Conservation (phyloP, 2,888 invertebrate genomes). For the Rhagonycha lutea region DNA sequence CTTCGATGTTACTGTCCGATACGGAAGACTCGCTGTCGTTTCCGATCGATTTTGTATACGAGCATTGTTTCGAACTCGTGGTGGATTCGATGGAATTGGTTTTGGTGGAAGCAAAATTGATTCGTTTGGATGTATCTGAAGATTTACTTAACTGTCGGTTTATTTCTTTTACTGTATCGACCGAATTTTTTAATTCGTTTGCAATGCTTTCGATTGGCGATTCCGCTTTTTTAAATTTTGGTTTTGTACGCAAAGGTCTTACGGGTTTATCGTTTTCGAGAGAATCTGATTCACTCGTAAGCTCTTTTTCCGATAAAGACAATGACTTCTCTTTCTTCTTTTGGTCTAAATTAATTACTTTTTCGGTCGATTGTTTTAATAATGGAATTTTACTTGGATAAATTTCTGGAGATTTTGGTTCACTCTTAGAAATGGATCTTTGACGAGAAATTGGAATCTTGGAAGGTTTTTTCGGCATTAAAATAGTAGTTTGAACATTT, state of each 20-base stretch:
- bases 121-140: slow-evolving; percentile 16
- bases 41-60: slow-evolving; percentile 54
- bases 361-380: not conserved
- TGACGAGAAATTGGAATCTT: slow-evolving; percentile 51
- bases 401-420: slow-evolving; percentile 39
- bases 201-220: slow-evolving; percentile 35
- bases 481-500: slow-evolving; percentile 42
- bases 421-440: slow-evolving; percentile 43
- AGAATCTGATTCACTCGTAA: slow-evolving; percentile 15
- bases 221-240: not conserved
- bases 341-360: not conserved
- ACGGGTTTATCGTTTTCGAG: slow-evolving; percentile 1
- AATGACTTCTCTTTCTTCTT: not conserved
- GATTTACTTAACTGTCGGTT: slow-evolving; percentile 32
- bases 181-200: slow-evolving; percentile 37
- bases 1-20: slow-evolving; percentile 55
- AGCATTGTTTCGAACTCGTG: slow-evolving; percentile 50
- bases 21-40: slow-evolving; percentile 54
- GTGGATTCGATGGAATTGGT: slow-evolving; percentile 51
- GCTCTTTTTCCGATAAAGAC: slow-evolving; percentile 16
- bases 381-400: slow-evolving; percentile 41
- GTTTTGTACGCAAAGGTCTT: not conserved
- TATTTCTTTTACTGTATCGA: slow-evolving; percentile 37
- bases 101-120: slow-evolving; percentile 40
- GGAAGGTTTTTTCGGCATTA: slow-evolving; percentile 43